Evolutionary conservation across 35 echinoderm and acorn worm species (phyloP).

Genomic region (Chiridota heheva): DNA sequence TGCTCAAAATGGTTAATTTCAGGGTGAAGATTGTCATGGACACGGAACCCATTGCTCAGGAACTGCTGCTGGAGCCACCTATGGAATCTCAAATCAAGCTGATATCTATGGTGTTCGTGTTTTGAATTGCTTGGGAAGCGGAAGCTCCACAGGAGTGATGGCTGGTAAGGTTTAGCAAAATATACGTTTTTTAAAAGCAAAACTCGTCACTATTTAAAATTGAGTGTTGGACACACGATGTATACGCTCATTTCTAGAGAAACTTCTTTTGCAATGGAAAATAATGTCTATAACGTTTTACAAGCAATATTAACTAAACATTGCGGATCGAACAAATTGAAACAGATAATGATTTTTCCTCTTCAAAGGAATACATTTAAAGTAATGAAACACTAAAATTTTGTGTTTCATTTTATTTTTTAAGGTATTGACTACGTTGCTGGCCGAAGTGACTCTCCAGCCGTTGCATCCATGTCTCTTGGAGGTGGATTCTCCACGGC

Average conservation of each 20-base stretch:
- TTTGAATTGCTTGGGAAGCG: conserved; percentile 33
- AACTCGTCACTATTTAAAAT: too few relatives aligned
- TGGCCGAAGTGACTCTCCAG: not conserved
- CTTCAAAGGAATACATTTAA: not conserved
- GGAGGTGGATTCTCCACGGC: conserved; percentile 27
- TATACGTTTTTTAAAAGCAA: too few relatives aligned
- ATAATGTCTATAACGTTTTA: too few relatives aligned
- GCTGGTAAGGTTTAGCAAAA: conserved; percentile 63
- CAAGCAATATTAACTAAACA: too few relatives aligned
- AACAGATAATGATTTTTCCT: not conserved
- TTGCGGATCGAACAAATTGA: too few relatives aligned
- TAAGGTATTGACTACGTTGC: conserved; percentile 16
- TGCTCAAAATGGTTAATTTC: too few relatives aligned
- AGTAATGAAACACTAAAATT: not conserved
- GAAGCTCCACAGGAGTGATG: conserved; percentile 23
- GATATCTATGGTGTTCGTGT: conserved; percentile 39
- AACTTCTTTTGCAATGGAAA: too few relatives aligned
- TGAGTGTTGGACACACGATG: too few relatives aligned
- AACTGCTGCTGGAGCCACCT: conserved; percentile 43
- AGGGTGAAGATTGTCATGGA: conserved; percentile 72
- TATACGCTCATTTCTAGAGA: too few relatives aligned
- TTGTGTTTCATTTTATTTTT: not conserved
- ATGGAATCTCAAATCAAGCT: conserved; percentile 53
- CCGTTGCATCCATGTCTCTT: conserved; percentile 53
- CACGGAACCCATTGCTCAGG: conserved; percentile 78